Conservation (phyloP, 2,888 invertebrate species). For the Argyresthia albistria region DNA sequence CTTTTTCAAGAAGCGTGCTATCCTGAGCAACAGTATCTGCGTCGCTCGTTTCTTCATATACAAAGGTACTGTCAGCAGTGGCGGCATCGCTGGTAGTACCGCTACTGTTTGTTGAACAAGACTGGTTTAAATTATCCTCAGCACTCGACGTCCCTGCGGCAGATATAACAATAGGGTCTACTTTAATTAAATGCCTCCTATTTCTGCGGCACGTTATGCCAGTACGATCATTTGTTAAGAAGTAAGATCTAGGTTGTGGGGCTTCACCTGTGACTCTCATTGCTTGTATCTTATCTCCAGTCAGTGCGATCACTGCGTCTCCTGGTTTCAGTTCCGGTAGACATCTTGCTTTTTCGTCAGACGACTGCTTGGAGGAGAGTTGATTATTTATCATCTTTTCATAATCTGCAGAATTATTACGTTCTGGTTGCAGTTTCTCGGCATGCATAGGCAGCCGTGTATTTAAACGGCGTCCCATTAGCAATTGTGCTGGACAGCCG, state of each 20-base stretch:
- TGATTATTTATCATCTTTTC: background rate
- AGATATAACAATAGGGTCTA: background rate
- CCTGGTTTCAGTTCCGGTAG: background rate
- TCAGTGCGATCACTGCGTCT: background rate
- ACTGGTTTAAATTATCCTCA: too few species aligned
- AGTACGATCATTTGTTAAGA: background rate
- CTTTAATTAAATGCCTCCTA: background rate
- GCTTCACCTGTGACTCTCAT: background rate
- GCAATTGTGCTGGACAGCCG: background rate
- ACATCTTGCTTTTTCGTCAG: background rate
- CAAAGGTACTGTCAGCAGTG: too few species aligned
- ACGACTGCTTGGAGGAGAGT: background rate
- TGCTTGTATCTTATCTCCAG: background rate
- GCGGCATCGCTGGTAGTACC: too few species aligned
- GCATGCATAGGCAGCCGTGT: background rate
- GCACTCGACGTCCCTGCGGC: too few species aligned
- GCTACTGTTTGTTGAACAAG: too few species aligned
- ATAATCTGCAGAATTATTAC: background rate
- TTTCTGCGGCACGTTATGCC: background rate
- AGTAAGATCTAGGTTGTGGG: background rate
- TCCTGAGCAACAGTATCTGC: too few species aligned
- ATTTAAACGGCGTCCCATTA: background rate
- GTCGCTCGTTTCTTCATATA: too few species aligned
- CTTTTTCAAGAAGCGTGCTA: too few species aligned
- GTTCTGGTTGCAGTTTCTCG: background rate